Evolutionary conservation across 2,888 invertebrate species (phyloP).

Genomic region (Synanthedon formicaeformis): DNA sequence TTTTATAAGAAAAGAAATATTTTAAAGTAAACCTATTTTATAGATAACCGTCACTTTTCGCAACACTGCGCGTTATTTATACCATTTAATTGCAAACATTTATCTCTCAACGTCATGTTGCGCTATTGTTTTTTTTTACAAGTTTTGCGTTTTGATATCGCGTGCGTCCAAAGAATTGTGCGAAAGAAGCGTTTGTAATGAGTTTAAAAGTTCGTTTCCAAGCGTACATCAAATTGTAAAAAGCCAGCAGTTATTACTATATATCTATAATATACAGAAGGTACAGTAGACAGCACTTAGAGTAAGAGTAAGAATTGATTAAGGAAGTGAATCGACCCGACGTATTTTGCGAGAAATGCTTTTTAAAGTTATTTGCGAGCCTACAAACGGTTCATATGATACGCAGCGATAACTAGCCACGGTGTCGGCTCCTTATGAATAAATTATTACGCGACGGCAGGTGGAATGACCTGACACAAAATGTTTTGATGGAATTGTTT

Average conservation of each 20-base stretch:
- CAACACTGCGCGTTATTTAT: neutral
- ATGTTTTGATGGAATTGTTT: conserved; percentile 70
- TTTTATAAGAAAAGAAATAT: neutral
- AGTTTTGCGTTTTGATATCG: conserved; percentile 21
- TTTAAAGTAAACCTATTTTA: neutral
- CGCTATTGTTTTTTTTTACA: conserved; percentile 15
- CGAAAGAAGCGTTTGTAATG: conserved; percentile 11
- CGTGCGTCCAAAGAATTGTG: conserved; percentile 20
- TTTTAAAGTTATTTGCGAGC: neutral
- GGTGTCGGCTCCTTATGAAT: conserved; percentile 56
- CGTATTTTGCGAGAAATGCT: neutral
- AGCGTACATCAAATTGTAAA: neutral
- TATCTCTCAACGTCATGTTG: conserved; percentile 22
- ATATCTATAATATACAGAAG: neutral
- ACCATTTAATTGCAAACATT: conserved; percentile 17
- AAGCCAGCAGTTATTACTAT: neutral
- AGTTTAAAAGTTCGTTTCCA: conserved; percentile 1
- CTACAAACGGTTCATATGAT: neutral
- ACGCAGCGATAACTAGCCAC: conserved; percentile 10
- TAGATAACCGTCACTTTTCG: neutral
- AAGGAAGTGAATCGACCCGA: neutral
- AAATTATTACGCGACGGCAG: conserved; percentile 59
- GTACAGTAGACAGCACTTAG: neutral
- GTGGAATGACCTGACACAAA: conserved; percentile 70
- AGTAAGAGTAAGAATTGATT: neutral